phyloP scores from a whole-genome alignment of 2,888 invertebrate species.

The Archaeoteleia sp. region DNA sequence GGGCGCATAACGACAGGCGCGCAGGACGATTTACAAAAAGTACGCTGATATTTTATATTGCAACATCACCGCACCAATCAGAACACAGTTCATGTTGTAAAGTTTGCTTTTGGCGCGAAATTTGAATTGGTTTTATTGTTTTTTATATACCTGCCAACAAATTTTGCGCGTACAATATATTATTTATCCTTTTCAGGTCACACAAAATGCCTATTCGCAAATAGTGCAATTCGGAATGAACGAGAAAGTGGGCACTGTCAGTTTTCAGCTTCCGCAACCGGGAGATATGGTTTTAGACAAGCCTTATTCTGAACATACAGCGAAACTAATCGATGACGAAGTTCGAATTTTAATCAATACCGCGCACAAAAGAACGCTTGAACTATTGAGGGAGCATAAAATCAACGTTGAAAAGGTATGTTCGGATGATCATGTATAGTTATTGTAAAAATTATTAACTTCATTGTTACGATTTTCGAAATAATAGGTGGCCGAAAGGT shows the following conservation, averaged over 20 bases:
- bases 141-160: no score
- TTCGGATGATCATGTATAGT: neutral
- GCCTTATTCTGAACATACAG: conserved; percentile 98
- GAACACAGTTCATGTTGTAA: no score
- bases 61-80: no score
- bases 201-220: conserved; percentile 98
- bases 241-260: conserved; percentile 95
- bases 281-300: conserved; percentile 96
- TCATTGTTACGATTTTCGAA: neutral
- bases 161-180: no score
- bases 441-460: neutral
- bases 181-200: conserved; percentile 76
- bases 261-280: conserved; percentile 94
- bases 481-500: conserved; percentile 83
- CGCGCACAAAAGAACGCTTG: conserved; percentile 88
- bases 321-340: conserved; percentile 96
- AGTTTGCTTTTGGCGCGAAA: no score
- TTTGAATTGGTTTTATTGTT: neutral
- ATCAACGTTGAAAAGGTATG: conserved; percentile 87
- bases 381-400: conserved; percentile 87
- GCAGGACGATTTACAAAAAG: conserved; percentile 98
- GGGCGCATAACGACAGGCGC: conserved; percentile 97
- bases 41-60: conserved; percentile 71
- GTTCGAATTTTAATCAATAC: conserved; percentile 85
- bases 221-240: conserved; percentile 99